Percentiles rank a stretch among this genome's conserved stretches.
Conservation (phyloP, 2,888 invertebrate species). For the Mesopsocus fuscifrons region DNA sequence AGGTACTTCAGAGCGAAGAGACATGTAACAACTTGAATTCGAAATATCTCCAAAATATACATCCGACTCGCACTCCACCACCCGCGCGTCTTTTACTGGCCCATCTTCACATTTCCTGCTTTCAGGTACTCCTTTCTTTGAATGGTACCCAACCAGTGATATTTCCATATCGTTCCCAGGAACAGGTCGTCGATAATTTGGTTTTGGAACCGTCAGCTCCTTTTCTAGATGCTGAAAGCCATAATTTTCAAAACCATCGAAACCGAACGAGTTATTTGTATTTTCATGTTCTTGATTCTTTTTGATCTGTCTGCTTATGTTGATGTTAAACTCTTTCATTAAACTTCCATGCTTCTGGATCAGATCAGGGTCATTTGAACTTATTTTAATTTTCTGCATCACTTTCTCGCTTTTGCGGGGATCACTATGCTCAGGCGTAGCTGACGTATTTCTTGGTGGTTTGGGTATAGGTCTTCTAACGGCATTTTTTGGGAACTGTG, state of each 20-base stretch:
- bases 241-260: conserved; percentile 7
- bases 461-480: not conserved
- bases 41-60: conserved; percentile 75
- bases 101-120: conserved; percentile 44
- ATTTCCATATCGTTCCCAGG: conserved; percentile 15
- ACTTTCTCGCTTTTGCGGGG: not conserved
- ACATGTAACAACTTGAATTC: conserved; percentile 55
- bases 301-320: not conserved
- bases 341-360: conserved; percentile 4
- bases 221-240: conserved; percentile 7
- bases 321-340: conserved; percentile 6
- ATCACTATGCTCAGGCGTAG: not conserved
- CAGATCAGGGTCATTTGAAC: conserved; percentile 1
- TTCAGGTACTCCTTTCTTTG: conserved; percentile 29
- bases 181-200: not conserved
- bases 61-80: conserved; percentile 44
- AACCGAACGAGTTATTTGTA: not conserved
- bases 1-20: conserved; percentile 34
- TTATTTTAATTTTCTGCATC: conserved; percentile 1
- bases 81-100: conserved; percentile 19
- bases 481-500: not conserved
- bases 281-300: not conserved
- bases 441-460: not conserved
- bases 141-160: conserved; percentile 22
- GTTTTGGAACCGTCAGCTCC: not conserved